Evolutionary conservation across 2,113 vertebrate genomes (phyloP), one percentile per base, ranked within the genome.

Genomic region (Bombycilla garrulus): DNA sequence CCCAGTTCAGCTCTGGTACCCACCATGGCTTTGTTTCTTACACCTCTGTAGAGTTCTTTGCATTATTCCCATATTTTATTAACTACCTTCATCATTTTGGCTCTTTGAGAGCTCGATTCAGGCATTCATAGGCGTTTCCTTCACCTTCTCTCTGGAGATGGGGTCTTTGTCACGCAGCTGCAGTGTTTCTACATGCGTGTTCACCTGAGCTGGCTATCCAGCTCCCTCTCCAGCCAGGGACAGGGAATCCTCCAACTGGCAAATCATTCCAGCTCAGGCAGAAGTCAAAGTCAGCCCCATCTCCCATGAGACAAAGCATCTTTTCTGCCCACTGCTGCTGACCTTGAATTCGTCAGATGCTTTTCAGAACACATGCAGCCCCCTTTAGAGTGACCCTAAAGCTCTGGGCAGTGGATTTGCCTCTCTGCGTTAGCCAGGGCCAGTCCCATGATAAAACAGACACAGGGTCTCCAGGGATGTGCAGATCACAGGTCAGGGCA

Each of bases 121-220:
- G 73, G 15, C 29, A 28, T 60, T 50, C 0, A 0, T 29, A 14
- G 26, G 15, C 13, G 5, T 70, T 81, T 72, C 69, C 38, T 64
- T 50, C 42, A 24, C 29, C 17, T 13, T 74, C 3, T 64, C 28
- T 70, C 58, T 61, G 48, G 66, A 15, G 33, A 35, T 51, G 36
- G n/a, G 61, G 44, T 77, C 57, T 14, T 33, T 25, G 4, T 85
- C 79, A 71, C 31, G 22, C 20, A 51, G 26, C 53, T 78, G 33
- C 67, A 50, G 15, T 35, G 42, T 42, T 60, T 64, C 66, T 51
- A 2, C 9, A 0, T 0, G 2, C 25, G 20, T 17, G 9, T 35
- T 42, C 17, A 16, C 23, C 51, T 33, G 29, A 81, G 31, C 47
- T 66, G 42, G 13, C 29, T 28, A 0, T 24, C 24, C 44, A 81